Evolutionary conservation across 1,140 invertebrate species (phyloP).

Genomic region (Lordiphosa clarofinis): DNA sequence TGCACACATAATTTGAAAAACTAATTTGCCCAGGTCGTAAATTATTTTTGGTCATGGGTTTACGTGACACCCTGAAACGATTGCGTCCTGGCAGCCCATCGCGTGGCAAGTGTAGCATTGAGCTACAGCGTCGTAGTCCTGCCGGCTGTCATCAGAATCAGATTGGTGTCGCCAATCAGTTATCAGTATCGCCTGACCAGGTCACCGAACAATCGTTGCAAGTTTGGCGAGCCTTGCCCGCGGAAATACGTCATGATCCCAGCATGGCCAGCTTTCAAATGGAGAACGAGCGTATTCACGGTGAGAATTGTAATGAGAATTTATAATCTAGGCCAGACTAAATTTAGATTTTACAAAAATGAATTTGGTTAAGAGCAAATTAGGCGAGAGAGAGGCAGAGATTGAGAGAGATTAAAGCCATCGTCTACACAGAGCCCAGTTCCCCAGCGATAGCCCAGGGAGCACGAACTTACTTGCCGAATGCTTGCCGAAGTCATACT

Average conservation of each 20-base stretch:
- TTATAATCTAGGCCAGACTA: no score
- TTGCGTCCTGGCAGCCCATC: conserved; percentile 54
- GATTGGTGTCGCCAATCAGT: conserved; percentile 5
- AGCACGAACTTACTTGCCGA: no score
- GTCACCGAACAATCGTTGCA: conserved; percentile 83
- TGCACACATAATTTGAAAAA: conserved; percentile 1
- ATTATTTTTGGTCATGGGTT: conserved; percentile 42
- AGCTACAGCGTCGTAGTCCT: conserved; percentile 30
- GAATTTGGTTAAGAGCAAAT: no score
- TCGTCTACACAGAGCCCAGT: no score
- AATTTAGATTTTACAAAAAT: no score
- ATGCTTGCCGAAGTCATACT: no score
- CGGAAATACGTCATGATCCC: conserved; percentile 83
- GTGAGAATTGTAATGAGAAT: conserved; percentile 47
- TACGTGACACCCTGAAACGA: conserved; percentile 52
- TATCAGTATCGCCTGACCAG: conserved; percentile 67
- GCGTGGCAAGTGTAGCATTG: conserved; percentile 34
- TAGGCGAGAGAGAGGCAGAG: no score
- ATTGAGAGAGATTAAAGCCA: no score
- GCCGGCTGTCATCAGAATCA: conserved; percentile 23
- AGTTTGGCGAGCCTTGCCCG: conserved; percentile 83
- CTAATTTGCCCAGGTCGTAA: conserved; percentile 3
- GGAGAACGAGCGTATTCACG: conserved; percentile 82
- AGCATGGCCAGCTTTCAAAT: conserved; percentile 83
- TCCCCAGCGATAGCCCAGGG: no score